Evolutionary conservation across 1,140 invertebrate species (phyloP).

Genomic region (Pogonognathellus flavescens): DNA sequence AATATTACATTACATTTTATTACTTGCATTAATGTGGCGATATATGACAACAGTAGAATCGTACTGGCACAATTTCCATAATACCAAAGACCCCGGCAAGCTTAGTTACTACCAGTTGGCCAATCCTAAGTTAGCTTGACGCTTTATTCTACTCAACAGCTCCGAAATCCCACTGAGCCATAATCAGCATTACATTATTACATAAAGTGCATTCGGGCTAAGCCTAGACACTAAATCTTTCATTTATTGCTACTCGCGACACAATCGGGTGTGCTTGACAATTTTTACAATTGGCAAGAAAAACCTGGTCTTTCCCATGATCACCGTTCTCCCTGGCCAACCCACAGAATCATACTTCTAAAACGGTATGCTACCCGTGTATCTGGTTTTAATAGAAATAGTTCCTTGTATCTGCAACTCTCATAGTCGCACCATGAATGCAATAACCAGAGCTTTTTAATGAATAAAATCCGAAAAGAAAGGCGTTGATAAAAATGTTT

Average conservation of each 20-base stretch:
- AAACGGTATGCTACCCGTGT: neutral
- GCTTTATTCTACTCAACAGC: constrained; percentile 38
- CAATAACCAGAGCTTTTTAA: neutral
- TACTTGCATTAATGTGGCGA: constrained; percentile 28
- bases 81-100: neutral
- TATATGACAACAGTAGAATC: neutral
- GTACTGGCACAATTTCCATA: neutral
- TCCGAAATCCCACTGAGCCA: constrained; percentile 49
- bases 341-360: neutral
- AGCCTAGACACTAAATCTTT: constrained; percentile 41
- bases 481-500: too few species aligned
- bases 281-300: constrained; percentile 44
- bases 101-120: constrained; percentile 1
- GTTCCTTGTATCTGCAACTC: neutral
- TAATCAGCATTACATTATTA: constrained; percentile 49
- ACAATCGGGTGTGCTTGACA: constrained; percentile 17
- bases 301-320: constrained; percentile 28
- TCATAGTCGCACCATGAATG: neutral
- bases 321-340: neutral
- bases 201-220: constrained; percentile 34
- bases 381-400: neutral
- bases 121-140: constrained; percentile 4
- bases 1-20: constrained; percentile 50
- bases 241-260: constrained; percentile 44
- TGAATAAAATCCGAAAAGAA: neutral